Percentiles rank a stretch among this genome's conserved stretches.
These are phyloP conservation scores for Megalops atlanticus DNA, from an alignment of 2,113 vertebrate species.

Conservation along the genomic window DNA sequence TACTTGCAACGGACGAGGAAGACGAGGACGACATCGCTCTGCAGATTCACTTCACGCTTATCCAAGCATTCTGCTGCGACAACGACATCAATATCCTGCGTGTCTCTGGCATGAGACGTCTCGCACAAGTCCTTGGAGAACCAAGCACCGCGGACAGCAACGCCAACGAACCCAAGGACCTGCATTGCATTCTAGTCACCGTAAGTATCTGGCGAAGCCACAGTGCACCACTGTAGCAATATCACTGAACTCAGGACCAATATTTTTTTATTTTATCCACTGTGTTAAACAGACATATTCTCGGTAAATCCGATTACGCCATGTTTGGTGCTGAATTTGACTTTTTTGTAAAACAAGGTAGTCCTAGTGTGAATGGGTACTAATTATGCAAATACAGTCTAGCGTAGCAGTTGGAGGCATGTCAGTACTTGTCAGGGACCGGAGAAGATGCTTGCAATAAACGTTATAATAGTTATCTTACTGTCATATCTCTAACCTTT, in stretches of 20 bases:
- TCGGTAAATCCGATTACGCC: neutral
- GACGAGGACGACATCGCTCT: slow-evolving; percentile 82
- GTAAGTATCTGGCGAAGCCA: slow-evolving; percentile 65
- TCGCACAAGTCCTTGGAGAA: slow-evolving; percentile 77
- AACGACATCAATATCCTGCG: slow-evolving; percentile 88
- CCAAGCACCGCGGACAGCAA: slow-evolving; percentile 44
- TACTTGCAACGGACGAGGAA: slow-evolving; percentile 84
- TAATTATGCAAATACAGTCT: neutral
- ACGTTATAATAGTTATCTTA: neutral
- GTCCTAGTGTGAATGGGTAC: neutral
- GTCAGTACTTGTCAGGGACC: neutral
- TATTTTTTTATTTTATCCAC: neutral
- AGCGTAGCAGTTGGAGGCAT: neutral
- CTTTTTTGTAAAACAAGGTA: neutral
- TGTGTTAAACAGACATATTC: neutral
- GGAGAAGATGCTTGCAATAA: neutral
- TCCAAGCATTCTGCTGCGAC: slow-evolving; percentile 91
- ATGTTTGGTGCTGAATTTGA: neutral
- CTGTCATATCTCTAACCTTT: neutral
- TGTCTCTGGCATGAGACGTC: slow-evolving; percentile 77
- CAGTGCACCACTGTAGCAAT: neutral
- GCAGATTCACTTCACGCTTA: slow-evolving; percentile 94
- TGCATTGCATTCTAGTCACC: slow-evolving; percentile 92
- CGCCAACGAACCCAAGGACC: slow-evolving; percentile 78
- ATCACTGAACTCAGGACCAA: neutral